A percentile compares a stretch with the other conserved stretches of the same genome.
Evolutionary conservation across 2,113 vertebrate species (phyloP).

Genomic region (Arizona elegans): DNA sequence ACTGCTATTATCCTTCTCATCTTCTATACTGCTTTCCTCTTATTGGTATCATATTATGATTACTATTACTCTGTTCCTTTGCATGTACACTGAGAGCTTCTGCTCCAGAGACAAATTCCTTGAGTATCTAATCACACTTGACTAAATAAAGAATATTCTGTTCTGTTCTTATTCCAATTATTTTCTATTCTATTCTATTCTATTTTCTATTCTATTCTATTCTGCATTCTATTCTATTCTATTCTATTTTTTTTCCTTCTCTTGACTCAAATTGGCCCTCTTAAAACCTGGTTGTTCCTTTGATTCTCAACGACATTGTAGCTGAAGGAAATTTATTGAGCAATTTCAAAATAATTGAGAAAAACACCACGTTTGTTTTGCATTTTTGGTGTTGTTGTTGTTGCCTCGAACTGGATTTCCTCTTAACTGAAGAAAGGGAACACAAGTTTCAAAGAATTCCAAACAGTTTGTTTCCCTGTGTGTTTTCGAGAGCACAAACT

Average conservation of each 20-base stretch:
- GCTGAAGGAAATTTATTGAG: neutral
- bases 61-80: neutral
- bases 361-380: neutral
- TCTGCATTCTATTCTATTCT: too few relatives aligned
- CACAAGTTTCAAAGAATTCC: neutral
- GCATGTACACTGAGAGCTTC: neutral
- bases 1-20: neutral
- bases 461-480: neutral
- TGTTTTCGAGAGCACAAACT: neutral
- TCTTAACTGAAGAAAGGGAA: neutral
- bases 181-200: too few relatives aligned
- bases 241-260: neutral
- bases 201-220: too few relatives aligned
- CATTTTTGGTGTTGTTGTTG: neutral
- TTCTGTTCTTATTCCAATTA: too few relatives aligned
- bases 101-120: neutral
- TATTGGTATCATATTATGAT: neutral
- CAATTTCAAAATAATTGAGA: neutral
- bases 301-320: neutral
- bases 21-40: neutral
- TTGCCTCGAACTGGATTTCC: neutral
- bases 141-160: neutral
- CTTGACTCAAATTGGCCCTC: neutral
- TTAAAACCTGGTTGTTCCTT: neutral
- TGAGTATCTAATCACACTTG: neutral